Evolutionary conservation across 2,797 vertebrate species (phyloP).

Genomic region (Antrozous pallidus): DNA sequence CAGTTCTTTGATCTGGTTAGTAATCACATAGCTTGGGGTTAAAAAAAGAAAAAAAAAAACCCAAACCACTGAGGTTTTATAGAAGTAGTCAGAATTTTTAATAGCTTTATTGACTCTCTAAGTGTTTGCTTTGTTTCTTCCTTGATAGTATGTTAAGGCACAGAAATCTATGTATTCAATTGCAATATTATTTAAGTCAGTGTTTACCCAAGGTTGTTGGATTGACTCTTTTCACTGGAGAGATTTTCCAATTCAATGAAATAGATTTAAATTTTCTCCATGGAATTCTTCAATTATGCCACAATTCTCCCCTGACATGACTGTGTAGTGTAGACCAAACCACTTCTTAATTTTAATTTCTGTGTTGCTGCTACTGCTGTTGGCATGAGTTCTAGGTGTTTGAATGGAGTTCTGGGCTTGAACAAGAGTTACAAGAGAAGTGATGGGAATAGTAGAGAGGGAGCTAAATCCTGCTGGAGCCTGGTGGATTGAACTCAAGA

Average conservation of each 20-base stretch:
- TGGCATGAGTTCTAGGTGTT: background rate
- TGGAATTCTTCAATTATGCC: background rate
- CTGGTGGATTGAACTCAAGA: background rate
- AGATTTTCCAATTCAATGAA: background rate
- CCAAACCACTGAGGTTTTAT: background rate
- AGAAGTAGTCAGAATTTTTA: constrained; percentile 49
- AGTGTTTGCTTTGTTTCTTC: constrained; percentile 33
- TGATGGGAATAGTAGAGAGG: too few species aligned
- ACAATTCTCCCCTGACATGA: background rate
- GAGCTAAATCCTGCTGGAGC: background rate
- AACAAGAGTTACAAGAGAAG: background rate
- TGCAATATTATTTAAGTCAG: background rate
- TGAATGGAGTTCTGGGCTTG: background rate
- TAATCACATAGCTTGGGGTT: background rate
- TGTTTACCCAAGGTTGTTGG: constrained; percentile 25
- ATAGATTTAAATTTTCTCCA: background rate
- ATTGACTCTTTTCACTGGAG: constrained; percentile 31
- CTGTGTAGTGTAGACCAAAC: background rate
- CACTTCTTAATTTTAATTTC: background rate
- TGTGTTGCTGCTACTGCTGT: background rate
- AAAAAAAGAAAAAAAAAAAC: too few species aligned
- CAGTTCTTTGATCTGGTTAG: background rate
- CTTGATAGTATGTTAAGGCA: background rate
- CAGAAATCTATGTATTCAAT: constrained; percentile 11
- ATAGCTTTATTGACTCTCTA: constrained; percentile 9